Percentiles rank a stretch among this genome's conserved stretches.
Conservation (phyloP, 1,140 invertebrate genomes). For the Drosophila repletoides region DNA sequence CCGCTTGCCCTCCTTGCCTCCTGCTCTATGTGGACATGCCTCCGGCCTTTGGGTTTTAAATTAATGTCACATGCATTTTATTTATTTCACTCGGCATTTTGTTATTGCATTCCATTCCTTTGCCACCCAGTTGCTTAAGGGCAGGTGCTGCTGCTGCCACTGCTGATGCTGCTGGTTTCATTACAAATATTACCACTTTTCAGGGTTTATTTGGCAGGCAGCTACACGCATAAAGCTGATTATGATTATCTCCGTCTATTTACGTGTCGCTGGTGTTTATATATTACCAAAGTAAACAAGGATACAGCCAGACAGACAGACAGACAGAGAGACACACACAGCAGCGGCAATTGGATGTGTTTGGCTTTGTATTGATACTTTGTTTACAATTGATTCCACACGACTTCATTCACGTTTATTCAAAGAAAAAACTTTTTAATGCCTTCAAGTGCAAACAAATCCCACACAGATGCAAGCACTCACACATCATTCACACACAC, state of each 20-base stretch:
- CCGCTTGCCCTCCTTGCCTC: neutral
- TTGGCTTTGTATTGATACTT: slow-evolving; percentile 67
- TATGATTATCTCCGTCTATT: slow-evolving; percentile 58
- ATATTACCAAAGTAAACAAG: slow-evolving; percentile 1
- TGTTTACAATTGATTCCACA: slow-evolving; percentile 76
- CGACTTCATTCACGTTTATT: slow-evolving; percentile 72
- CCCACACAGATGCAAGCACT: slow-evolving; percentile 25
- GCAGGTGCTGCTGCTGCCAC: slow-evolving; percentile 27
- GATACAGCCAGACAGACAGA: neutral
- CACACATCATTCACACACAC: neutral
- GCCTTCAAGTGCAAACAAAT: slow-evolving; percentile 68
- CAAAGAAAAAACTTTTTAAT: slow-evolving; percentile 73
- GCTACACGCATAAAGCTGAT: slow-evolving; percentile 39
- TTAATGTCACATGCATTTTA: slow-evolving; percentile 60
- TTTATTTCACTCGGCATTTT: slow-evolving; percentile 49
- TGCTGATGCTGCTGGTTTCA: slow-evolving; percentile 2
- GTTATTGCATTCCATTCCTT: slow-evolving; percentile 23
- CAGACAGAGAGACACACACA: too few relatives aligned
- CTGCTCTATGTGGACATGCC: slow-evolving; percentile 5
- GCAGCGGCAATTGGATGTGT: too few relatives aligned
- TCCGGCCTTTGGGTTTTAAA: slow-evolving; percentile 66
- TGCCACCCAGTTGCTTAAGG: slow-evolving; percentile 1
- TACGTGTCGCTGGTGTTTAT: slow-evolving; percentile 5
- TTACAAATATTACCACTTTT: slow-evolving; percentile 16
- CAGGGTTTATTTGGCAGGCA: neutral